phyloP scores from a whole-genome alignment of 2,113 vertebrate genomes.

The Mormyrus iriodes region DNA sequence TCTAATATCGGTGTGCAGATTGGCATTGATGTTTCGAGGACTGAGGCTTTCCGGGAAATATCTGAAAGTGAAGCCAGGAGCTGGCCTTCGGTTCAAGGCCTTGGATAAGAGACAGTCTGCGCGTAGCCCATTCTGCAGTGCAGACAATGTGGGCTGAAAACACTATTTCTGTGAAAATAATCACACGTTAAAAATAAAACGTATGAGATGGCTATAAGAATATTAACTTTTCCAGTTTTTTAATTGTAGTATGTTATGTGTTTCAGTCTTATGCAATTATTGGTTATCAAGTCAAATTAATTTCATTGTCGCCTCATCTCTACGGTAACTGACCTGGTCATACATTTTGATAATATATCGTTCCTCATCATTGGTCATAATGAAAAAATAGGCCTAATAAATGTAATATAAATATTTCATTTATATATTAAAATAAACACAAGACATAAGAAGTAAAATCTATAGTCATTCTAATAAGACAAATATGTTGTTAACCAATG shows the following conservation, averaged over 20 bases:
- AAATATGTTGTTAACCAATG: neutral
- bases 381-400: neutral
- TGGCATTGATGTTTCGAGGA: conserved; percentile 33
- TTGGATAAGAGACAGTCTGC: conserved; percentile 26
- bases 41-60: conserved; percentile 45
- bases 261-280: neutral
- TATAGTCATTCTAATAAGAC: neutral
- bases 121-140: conserved; percentile 43
- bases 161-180: neutral
- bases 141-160: conserved; percentile 29
- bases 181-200: neutral
- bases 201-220: neutral
- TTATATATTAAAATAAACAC: neutral
- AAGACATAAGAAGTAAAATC: neutral
- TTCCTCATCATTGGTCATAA: neutral
- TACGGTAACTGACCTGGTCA: neutral
- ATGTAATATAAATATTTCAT: neutral
- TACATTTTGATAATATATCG: neutral
- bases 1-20: conserved; percentile 43
- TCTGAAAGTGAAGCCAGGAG: conserved; percentile 10
- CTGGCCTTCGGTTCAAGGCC: conserved; percentile 31
- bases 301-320: neutral
- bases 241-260: neutral
- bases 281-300: neutral
- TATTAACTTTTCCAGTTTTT: neutral